Percentiles rank a stretch among this genome's conserved stretches.
These are phyloP conservation scores for Notolepis coatsorum DNA, from an alignment of 2,797 vertebrate species.

Conservation along the genomic window DNA sequence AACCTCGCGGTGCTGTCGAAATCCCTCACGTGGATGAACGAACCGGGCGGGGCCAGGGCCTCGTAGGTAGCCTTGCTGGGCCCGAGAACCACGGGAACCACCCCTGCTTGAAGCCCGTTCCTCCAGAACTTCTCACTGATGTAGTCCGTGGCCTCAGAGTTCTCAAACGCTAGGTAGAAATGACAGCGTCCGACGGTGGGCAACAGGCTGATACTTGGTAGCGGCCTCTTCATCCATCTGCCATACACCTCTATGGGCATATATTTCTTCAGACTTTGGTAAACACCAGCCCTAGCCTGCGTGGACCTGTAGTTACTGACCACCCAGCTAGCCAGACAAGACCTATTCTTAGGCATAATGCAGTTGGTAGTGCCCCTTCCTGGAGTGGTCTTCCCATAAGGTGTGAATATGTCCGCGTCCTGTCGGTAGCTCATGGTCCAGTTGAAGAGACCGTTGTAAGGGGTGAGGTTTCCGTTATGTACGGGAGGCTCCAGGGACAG, in stretches of 20 bases:
- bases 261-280: conserved; percentile 75
- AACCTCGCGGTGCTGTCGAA: conserved; percentile 80
- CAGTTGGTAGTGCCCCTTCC: conserved; percentile 14
- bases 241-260: conserved; percentile 87
- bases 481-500: conserved; percentile 88
- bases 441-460: conserved; percentile 84
- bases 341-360: conserved; percentile 69
- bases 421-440: conserved; percentile 90
- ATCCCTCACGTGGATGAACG: conserved; percentile 89
- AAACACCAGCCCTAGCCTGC: conserved; percentile 80
- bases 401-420: conserved; percentile 87
- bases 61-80: conserved; percentile 85
- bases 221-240: conserved; percentile 67
- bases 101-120: conserved; percentile 83
- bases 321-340: conserved; percentile 85
- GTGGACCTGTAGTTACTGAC: conserved; percentile 81
- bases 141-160: conserved; percentile 88
- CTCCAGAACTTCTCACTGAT: conserved; percentile 94
- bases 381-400: conserved; percentile 84
- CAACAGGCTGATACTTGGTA: conserved; percentile 78
- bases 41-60: conserved; percentile 76
- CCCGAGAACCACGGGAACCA: conserved; percentile 87
- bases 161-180: conserved; percentile 93
- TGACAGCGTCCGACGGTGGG: conserved; percentile 80
- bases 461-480: conserved; percentile 74